Evolutionary conservation across 1,140 invertebrate genomes (phyloP).

Genomic region (Drosophila yakuba): DNA sequence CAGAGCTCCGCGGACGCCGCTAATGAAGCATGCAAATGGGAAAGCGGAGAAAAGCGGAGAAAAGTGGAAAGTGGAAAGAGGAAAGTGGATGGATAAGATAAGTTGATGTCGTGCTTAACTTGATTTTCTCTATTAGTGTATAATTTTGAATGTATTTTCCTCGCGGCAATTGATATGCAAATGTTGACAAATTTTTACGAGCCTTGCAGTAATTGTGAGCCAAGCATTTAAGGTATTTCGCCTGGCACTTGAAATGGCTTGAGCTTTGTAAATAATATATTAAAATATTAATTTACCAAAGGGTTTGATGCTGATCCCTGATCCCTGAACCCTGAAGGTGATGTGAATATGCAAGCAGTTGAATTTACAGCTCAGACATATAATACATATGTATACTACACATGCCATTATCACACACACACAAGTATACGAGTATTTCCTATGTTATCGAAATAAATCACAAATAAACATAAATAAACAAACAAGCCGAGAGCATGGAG

Average conservation of each 20-base stretch:
- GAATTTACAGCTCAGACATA: constrained; percentile 6
- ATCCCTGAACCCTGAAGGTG: background rate
- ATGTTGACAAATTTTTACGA: background rate
- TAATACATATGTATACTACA: constrained; percentile 2
- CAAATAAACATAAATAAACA: constrained; percentile 83
- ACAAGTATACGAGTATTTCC: constrained; percentile 54
- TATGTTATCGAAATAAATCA: constrained; percentile 84
- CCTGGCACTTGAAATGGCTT: background rate
- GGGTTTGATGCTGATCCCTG: no score
- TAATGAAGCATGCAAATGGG: constrained; percentile 82
- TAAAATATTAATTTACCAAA: no score
- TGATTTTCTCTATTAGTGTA: constrained; percentile 73
- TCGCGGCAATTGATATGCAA: constrained; percentile 71
- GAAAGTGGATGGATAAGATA: constrained; percentile 13
- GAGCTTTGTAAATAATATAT: no score
- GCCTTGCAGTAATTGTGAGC: background rate
- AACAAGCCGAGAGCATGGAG: constrained; percentile 69
- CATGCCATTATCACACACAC: constrained; percentile 23
- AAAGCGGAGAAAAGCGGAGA: constrained; percentile 7
- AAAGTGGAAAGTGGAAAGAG: no score
- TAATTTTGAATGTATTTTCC: constrained; percentile 73
- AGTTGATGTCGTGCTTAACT: constrained; percentile 66
- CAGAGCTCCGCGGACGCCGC: constrained; percentile 51
- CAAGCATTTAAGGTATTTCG: background rate
- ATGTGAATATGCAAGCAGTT: constrained; percentile 33